Evolutionary conservation across 2,888 invertebrate genomes (phyloP), one percentile per base, ranked within the genome.

Genomic region (Rhimphoctona megacephalus): DNA sequence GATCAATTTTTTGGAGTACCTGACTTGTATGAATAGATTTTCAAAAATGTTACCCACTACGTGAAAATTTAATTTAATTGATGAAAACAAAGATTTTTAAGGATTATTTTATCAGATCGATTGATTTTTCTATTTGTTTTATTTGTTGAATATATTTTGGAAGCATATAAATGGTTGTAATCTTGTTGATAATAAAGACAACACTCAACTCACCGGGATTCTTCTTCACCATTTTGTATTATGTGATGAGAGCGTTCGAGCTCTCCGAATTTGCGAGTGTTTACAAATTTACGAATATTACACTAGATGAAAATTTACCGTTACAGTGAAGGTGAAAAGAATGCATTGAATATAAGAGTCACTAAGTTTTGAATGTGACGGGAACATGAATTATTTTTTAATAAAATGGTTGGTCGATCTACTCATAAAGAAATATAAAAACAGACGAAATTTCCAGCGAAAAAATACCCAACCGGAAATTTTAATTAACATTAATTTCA

Each of bases 131-230:
- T 19, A 25, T 25, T 30, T 17, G 17, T 30, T 61, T 30, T 30
- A 19, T 19, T 30, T 17, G 6, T 30, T 17, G 30, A 61, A 61
- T 17, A 17, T 17, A 30, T 17, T 61, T 61, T 3, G 7, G 30
- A 7, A 61, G 30, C 30, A 6, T 6, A 30, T 1, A 17, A 30
- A 61, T 14, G 0, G 25, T 14, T 57, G 9, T 25, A 14, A 61
- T 61, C 3, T 17, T 19, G 57, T 57, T 36, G 73, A 73, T 36
- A 36, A 54, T 46, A 22, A 30, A 61, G 14, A 25, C 46, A 70
- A 25, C 9, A 14, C 43, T 11, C 43, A 70, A 90, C 90, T 92
- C 89, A 91, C 90, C 90, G 83, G 88, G 89, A 79, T 90, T 90
- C 86, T 87, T 89, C 81, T 90, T 90, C 84, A 89, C 90, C 91